Conservation (phyloP, 1,140 invertebrate genomes). For the Prorops nasuta region DNA sequence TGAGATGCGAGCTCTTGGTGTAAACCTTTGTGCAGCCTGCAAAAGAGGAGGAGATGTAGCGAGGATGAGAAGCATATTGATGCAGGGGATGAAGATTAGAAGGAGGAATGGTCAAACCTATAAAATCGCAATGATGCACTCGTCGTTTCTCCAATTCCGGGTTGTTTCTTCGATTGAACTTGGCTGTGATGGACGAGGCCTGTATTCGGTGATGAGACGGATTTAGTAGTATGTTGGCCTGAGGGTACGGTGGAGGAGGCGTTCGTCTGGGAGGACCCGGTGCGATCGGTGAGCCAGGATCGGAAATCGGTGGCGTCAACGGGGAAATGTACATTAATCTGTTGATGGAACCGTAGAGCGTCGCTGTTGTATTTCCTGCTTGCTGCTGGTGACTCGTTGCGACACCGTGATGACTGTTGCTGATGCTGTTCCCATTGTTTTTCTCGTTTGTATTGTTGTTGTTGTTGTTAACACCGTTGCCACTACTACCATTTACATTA, state of each 20-base stretch:
- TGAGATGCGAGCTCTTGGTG: conserved; percentile 97
- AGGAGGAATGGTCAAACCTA: conserved; percentile 64
- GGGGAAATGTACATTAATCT: conserved; percentile 76
- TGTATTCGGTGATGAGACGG: conserved; percentile 49
- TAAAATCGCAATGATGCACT: conserved; percentile 93
- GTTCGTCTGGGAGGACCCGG: conserved; percentile 58
- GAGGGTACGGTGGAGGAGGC: conserved; percentile 64
- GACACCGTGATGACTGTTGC: conserved; percentile 36
- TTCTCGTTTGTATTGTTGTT: conserved; percentile 26
- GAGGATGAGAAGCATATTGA: neutral
- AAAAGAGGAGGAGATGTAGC: conserved; percentile 39
- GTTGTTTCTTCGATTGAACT: conserved; percentile 93
- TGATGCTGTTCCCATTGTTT: conserved; percentile 44
- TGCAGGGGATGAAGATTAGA: neutral
- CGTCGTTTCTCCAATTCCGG: conserved; percentile 92
- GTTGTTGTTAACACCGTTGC: conserved; percentile 19
- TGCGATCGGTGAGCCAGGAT: conserved; percentile 75
- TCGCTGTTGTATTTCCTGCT: conserved; percentile 43
- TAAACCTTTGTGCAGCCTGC: conserved; percentile 96
- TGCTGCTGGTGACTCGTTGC: conserved; percentile 47
- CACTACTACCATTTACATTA: conserved; percentile 14
- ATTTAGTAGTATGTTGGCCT: conserved; percentile 47
- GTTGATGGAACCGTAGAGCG: conserved; percentile 52
- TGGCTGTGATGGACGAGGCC: conserved; percentile 49
- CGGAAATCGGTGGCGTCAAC: conserved; percentile 77